Evolutionary conservation across 2,888 invertebrate species (phyloP).

Genomic region (Galeruca laticollis): DNA sequence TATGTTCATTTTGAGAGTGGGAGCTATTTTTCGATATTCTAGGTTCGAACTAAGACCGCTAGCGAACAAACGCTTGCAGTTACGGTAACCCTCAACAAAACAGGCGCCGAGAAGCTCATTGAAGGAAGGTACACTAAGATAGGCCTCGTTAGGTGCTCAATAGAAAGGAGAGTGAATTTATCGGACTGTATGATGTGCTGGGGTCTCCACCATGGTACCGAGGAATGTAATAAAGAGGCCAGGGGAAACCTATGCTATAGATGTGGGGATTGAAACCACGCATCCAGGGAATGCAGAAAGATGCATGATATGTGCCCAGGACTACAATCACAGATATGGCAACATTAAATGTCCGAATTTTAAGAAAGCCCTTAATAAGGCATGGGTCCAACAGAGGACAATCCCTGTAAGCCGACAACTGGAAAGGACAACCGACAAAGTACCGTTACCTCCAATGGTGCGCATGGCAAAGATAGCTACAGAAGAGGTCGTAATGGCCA

Average conservation of each 20-base stretch:
- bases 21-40: constrained; percentile 25
- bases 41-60: too few species aligned
- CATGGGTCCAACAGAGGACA: neutral
- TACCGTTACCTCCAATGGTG: neutral
- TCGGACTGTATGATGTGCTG: neutral
- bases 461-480: neutral
- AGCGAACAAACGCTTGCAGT: too few species aligned
- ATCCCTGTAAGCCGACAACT: neutral
- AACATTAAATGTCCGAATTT: too few species aligned
- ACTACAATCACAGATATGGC: too few species aligned
- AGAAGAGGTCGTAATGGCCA: too few species aligned
- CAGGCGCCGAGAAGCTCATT: too few species aligned
- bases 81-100: too few species aligned
- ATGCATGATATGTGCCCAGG: neutral
- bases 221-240: too few species aligned
- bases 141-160: too few species aligned
- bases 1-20: too few species aligned
- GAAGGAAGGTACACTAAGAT: too few species aligned
- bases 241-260: constrained; percentile 3
- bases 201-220: neutral
- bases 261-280: neutral
- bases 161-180: too few species aligned
- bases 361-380: neutral
- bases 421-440: neutral
- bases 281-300: neutral